Conservation (phyloP, 2,888 invertebrate genomes). For the Macrosoma leucophasiata region DNA sequence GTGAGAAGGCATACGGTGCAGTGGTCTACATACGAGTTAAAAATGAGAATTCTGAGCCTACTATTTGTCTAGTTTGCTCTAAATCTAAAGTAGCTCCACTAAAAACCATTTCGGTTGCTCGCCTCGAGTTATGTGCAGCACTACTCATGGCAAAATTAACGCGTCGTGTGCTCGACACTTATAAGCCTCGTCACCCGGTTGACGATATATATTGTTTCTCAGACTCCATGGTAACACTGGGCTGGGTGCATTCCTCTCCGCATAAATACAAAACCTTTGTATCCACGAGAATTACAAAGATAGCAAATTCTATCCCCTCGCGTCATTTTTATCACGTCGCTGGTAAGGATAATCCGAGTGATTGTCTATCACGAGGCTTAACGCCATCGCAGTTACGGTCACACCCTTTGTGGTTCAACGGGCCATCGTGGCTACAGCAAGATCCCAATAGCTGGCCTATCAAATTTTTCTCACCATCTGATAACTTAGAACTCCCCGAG, state of each 20-base stretch:
- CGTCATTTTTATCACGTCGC: conserved; percentile 8
- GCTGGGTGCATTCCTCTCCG: conserved; percentile 4
- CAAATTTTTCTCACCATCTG: background rate
- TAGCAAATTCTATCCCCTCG: background rate
- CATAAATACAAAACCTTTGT: conserved; percentile 8
- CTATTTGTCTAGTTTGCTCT: conserved; percentile 3
- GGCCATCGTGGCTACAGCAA: conserved; percentile 4
- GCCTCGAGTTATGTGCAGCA: conserved; percentile 6
- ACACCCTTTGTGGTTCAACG: conserved; percentile 12
- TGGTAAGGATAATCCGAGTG: conserved; percentile 9
- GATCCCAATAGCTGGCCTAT: conserved; percentile 3
- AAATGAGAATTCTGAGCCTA: background rate
- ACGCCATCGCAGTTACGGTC: conserved; percentile 5
- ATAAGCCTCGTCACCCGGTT: background rate
- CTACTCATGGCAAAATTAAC: conserved; percentile 4
- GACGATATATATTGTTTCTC: conserved; percentile 3
- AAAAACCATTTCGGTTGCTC: conserved; percentile 7
- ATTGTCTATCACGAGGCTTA: conserved; percentile 10
- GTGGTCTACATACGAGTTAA: too few relatives aligned
- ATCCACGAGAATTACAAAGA: conserved; percentile 9
- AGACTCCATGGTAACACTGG: conserved; percentile 4
- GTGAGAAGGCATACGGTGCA: conserved; percentile 9
- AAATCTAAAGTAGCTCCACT: conserved; percentile 10
- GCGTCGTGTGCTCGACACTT: conserved; percentile 6
- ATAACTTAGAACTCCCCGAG: conserved; percentile 6